Conservation (phyloP, 1,140 invertebrate species). For the Steinernema feltiae region DNA sequence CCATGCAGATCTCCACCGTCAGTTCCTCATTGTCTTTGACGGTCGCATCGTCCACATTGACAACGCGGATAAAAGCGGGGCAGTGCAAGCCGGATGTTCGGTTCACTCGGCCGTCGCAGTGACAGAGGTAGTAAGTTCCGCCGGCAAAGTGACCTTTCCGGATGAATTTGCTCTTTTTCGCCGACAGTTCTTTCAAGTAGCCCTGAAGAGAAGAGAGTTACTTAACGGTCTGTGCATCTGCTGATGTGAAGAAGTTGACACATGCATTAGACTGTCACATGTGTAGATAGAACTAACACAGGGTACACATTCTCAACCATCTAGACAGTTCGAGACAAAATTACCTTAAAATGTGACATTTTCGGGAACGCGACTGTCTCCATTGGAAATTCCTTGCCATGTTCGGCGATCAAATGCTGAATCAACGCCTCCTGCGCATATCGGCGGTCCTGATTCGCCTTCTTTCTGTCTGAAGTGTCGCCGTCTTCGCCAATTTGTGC, state of each 20-base stretch:
- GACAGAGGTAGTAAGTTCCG: neutral
- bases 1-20: neutral
- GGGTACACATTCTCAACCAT: no score
- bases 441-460: neutral
- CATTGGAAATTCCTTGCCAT: no score
- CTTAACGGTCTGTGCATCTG: no score
- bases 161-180: neutral
- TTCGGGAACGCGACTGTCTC: neutral
- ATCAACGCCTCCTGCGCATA: neutral
- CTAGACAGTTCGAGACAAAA: no score
- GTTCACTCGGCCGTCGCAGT: neutral
- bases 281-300: no score
- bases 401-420: no score
- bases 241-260: no score
- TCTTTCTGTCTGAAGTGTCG: neutral
- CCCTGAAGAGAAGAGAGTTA: neutral
- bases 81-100: neutral
- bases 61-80: neutral
- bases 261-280: no score
- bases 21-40: neutral
- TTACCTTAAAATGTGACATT: neutral
- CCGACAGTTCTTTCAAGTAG: neutral
- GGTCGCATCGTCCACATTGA: neutral
- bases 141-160: neutral
- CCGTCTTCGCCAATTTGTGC: neutral